Conservation (phyloP, 1,140 invertebrate genomes). For the Bombyx mandarina region DNA sequence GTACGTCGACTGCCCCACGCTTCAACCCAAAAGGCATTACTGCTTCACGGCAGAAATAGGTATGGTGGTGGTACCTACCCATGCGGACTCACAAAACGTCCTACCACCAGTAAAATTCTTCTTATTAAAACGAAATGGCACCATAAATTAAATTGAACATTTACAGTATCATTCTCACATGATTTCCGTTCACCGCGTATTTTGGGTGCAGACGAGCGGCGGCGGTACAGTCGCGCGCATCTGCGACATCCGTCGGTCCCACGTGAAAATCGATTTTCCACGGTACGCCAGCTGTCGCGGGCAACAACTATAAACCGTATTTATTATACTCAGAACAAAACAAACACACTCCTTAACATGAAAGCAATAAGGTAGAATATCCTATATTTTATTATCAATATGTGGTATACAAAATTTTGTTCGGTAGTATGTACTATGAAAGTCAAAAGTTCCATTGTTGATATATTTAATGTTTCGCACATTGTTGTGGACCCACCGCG, state of each 20-base stretch:
- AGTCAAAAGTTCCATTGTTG: constrained; percentile 70
- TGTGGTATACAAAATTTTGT: constrained; percentile 21
- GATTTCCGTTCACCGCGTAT: constrained; percentile 38
- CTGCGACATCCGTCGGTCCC: constrained; percentile 62
- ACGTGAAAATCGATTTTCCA: constrained; percentile 71
- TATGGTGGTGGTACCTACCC: too few relatives aligned
- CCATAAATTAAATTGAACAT: constrained; percentile 1
- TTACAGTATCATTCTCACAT: constrained; percentile 13
- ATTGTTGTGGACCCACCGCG: constrained; percentile 63
- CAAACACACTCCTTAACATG: constrained; percentile 12
- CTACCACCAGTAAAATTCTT: not conserved
- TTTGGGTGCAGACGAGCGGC: constrained; percentile 40
- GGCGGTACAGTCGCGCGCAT: constrained; percentile 49
- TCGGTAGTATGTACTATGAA: constrained; percentile 55
- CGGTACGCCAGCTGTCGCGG: constrained; percentile 62
- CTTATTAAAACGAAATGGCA: not conserved
- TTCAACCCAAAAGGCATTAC: too few relatives aligned
- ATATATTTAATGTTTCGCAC: constrained; percentile 71
- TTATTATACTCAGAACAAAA: constrained; percentile 12
- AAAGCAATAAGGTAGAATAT: constrained; percentile 20
- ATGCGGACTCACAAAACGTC: too few relatives aligned
- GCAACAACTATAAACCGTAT: constrained; percentile 43
- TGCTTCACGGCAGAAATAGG: too few relatives aligned
- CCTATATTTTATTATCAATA: not conserved
- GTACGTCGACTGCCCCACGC: too few relatives aligned